A percentile compares a stretch with the other conserved stretches of the same genome.
Evolutionary conservation across 2,888 invertebrate species (phyloP).

Genomic region (Gerris lacustris): DNA sequence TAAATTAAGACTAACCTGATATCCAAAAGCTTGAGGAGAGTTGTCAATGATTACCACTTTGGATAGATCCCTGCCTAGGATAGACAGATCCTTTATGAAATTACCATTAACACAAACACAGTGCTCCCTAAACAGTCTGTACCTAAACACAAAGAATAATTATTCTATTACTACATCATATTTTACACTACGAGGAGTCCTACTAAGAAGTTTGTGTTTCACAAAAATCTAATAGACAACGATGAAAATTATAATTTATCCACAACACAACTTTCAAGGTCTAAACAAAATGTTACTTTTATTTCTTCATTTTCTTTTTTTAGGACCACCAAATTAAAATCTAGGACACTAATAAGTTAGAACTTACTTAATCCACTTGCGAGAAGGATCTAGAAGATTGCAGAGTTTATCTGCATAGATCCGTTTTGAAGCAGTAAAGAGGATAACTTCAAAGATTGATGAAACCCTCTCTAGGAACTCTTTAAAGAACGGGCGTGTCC

Average conservation of each 20-base stretch:
- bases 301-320: no score
- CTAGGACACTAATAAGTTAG: no score
- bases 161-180: no score
- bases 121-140: slow-evolving; percentile 86
- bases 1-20: slow-evolving; percentile 46
- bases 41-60: slow-evolving; percentile 80
- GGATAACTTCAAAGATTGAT: slow-evolving; percentile 76
- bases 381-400: slow-evolving; percentile 77
- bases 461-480: slow-evolving; percentile 86
- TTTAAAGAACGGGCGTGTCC: slow-evolving; percentile 79
- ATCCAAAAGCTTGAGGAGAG: slow-evolving; percentile 87
- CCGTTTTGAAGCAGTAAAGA: slow-evolving; percentile 91
- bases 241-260: no score
- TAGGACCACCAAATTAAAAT: no score
- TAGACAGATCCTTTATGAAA: slow-evolving; percentile 89
- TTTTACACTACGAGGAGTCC: no score
- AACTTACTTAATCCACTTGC: slow-evolving; percentile 71
- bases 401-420: slow-evolving; percentile 89
- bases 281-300: no score
- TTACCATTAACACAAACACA: slow-evolving; percentile 91
- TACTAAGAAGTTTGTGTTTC: no score
- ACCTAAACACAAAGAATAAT: slow-evolving; percentile 34
- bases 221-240: no score
- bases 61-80: slow-evolving; percentile 80
- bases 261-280: no score